Evolutionary conservation across 2,888 invertebrate genomes (phyloP).

Genomic region (Andrena marginata): DNA sequence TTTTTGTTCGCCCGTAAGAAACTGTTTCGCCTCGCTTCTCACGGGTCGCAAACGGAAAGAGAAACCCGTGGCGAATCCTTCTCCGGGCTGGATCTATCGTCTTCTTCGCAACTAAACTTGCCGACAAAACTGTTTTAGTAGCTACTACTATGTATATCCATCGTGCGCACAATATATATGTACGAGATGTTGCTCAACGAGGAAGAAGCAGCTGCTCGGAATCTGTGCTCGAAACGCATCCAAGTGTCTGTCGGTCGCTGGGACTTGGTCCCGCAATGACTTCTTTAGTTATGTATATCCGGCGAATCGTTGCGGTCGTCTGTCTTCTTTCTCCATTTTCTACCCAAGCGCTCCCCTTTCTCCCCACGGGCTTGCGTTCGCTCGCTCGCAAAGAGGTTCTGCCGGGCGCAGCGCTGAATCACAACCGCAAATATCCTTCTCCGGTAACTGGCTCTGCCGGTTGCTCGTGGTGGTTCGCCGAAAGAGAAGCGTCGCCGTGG

Average conservation of each 20-base stretch:
- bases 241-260: neutral
- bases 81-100: neutral
- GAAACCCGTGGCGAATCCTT: conserved; percentile 16
- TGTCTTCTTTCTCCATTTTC: conserved; percentile 67
- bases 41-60: neutral
- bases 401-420: conserved; percentile 72
- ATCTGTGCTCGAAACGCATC: too few species aligned
- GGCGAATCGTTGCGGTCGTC: conserved; percentile 68
- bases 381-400: conserved; percentile 4
- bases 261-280: conserved; percentile 33
- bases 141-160: too few species aligned
- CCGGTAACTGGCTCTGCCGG: conserved; percentile 66
- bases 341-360: conserved; percentile 14
- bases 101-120: neutral
- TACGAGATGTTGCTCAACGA: too few species aligned
- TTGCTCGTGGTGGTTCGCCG: conserved; percentile 46
- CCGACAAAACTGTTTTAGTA: neutral
- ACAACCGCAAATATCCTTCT: conserved; percentile 79
- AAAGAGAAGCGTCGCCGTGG: conserved; percentile 30
- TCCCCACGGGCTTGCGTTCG: conserved; percentile 1
- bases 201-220: too few species aligned
- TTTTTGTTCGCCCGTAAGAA: conserved; percentile 39
- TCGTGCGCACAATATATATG: too few species aligned
- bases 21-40: conserved; percentile 31
- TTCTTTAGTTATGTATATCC: conserved; percentile 48